Percentiles rank a stretch among this genome's conserved stretches.
phyloP scores from a whole-genome alignment of 2,888 invertebrate species.

The Acanthosepion pharaonis region DNA sequence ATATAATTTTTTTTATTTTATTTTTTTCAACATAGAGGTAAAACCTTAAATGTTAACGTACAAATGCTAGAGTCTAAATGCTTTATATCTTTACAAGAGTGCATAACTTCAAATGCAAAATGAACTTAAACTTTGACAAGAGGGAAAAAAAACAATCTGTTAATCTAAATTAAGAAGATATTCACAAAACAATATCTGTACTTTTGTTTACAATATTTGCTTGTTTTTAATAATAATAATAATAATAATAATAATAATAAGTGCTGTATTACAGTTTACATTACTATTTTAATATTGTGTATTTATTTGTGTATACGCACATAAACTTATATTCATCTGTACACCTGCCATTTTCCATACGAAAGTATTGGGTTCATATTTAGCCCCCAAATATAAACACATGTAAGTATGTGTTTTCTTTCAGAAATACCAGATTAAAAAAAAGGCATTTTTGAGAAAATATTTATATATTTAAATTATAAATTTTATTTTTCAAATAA shows the following conservation, averaged over 20 bases:
- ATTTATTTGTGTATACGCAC: neutral
- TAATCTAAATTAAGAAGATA: neutral
- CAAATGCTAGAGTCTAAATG: too few species aligned
- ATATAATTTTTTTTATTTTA: too few species aligned
- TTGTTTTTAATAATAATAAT: neutral
- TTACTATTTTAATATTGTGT: neutral
- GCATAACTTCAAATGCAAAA: too few species aligned
- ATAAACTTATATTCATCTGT: neutral
- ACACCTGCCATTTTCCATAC: neutral
- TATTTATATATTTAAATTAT: too few species aligned
- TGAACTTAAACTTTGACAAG: too few species aligned
- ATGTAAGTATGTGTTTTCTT: neutral
- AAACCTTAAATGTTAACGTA: too few species aligned
- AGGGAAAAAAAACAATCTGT: too few species aligned
- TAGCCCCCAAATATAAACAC: neutral
- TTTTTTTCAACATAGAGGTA: too few species aligned
- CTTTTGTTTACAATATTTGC: neutral
- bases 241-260: too few species aligned
- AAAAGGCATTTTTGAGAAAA: neutral
- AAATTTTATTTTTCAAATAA: too few species aligned
- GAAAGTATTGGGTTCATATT: neutral
- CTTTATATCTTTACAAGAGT: too few species aligned
- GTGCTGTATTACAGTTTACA: neutral
- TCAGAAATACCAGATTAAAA: neutral
- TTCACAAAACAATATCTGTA: conserved; percentile 1